A percentile compares a stretch with the other conserved stretches of the same genome.
Conservation (phyloP, 2,113 vertebrate genomes). For the Saccopteryx bilineata region DNA sequence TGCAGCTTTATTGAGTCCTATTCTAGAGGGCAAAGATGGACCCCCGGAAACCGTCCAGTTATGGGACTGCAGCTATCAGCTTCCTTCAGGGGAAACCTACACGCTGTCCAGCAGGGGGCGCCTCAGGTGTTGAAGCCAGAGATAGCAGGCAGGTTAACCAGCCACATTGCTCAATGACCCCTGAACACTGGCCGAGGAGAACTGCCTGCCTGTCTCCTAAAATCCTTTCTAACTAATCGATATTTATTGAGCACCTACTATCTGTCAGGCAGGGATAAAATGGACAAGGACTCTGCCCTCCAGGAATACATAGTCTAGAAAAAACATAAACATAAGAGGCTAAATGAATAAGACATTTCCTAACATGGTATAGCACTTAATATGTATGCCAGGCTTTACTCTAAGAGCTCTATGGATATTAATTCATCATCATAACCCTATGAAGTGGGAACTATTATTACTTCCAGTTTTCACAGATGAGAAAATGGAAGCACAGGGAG, state of each 20-base stretch:
- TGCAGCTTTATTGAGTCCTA: not conserved
- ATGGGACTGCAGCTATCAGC: accelerated
- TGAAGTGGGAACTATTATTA: not conserved
- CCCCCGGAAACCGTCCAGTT: accelerated
- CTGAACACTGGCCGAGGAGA: not conserved
- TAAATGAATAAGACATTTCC: not conserved
- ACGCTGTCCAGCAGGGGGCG: not conserved
- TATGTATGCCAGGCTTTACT: not conserved
- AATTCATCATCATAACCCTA: not conserved
- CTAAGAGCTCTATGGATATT: not conserved
- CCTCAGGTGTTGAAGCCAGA: too few species aligned
- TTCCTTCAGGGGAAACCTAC: not conserved
- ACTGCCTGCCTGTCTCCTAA: not conserved
- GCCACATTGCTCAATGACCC: not conserved
- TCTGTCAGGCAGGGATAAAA: not conserved
- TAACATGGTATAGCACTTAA: not conserved
- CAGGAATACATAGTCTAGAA: not conserved
- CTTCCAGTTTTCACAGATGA: constrained; percentile 8
- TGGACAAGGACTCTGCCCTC: too few species aligned
- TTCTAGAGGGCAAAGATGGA: not conserved
- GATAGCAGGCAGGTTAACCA: not conserved
- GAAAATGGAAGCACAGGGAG: not conserved
- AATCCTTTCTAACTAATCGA: not conserved
- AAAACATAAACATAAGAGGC: not conserved
- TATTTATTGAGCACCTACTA: not conserved